Evolutionary conservation across 2,113 vertebrate species (phyloP), one percentile per base, ranked within the genome.

Genomic region (Podocnemis expansa): DNA sequence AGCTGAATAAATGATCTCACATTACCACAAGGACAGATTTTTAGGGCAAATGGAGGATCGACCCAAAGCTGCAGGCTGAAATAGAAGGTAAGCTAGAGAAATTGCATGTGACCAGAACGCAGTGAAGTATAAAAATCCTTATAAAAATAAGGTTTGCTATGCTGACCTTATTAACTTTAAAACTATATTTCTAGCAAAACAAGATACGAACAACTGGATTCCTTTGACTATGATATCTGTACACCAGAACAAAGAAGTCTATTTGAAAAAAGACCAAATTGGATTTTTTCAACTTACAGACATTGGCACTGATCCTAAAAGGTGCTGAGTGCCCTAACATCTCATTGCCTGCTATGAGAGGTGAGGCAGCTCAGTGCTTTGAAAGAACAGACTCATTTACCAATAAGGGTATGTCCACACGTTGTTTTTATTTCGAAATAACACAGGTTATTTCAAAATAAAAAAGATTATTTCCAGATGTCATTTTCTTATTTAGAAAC

Each of bases 181-280:
- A 94, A 82, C 25, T 47, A 45, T 13, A 13, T 47, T 54, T 80
- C 49, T 86, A 83, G 54, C 85, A 88, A 52, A 82, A 67, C 81
- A 47, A 80, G n/a, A 31, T 14, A 82, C 52, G 51, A 29, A 25
- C 51, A 41, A 73, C 49, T 21, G 27, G 25, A 43, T 38, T 13
- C 5, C 38, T 81, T 38, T 55, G 76, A 80, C 1, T 1, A 22
- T 49, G 31, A 11, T 22, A 54, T 70, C 1, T 0, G 70, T 31
- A 38, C 43, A 76, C 67, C 24, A 3, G n/a, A 80, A 43, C 5
- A 75, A 41, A 58, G 67, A 67, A 31, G 43, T n/a, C 58, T 24
- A 55, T 34, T 14, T 17, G 14, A 75, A 60, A 67, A 11, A 80
- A 25, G 52, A 29, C 8, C 10, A 6, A 0, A 0, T 0, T 38